Base-by-base conservation (phyloP, 2,113 vertebrate species). In the Passer domesticus region DNA sequence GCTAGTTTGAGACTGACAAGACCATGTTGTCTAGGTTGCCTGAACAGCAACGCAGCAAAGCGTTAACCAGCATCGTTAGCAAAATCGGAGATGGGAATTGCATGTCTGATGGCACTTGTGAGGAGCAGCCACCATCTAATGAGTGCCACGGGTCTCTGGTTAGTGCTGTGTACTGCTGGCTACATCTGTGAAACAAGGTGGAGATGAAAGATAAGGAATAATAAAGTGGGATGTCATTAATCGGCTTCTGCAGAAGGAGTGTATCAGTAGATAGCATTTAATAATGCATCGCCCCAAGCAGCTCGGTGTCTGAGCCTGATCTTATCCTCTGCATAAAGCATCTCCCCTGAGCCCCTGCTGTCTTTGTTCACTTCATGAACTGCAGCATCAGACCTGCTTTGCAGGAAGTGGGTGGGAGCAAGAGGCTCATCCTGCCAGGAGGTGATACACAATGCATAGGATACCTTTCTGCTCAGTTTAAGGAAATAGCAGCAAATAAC, bases 151-250 rank as follows among this genome's bases (percentile, higher is more conserved):
- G 86, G 64, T 78, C 95, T 35, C 63, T 78, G 88, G 68, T 90
- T 83, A 70, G 72, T 31, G 55, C 90, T 0, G 0, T 23, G 47
- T 27, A 70, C 82, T 63, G 92, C 95, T 30, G 81, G 82, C 69
- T 93, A 63, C 80, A 52, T 83, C 88, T 93, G 86, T 46, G 89
- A 74, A 86, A 90, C 67, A 80, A 96, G 88, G 89, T 92, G 80
- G 81, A 92, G 90, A 95, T 93, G 64, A 97, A 96, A 94, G 76
- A 70, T 74, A 78, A 77, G 83, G 94, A 88, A 93, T 89, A 83
- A 93, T 93, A 93, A 95, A 94, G 76, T 19, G 87, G 88, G 68
- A 83, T 90, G 63, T 86, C 94, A 86, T 90, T 96, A 95, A 97
- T 95, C 68, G 46, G 63, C 88, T 70, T 23, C 95, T 77, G 83